A percentile compares a stretch with the other conserved stretches of the same genome.
Conservation (phyloP, 2,113 vertebrate genomes). For the Perca flavescens region DNA sequence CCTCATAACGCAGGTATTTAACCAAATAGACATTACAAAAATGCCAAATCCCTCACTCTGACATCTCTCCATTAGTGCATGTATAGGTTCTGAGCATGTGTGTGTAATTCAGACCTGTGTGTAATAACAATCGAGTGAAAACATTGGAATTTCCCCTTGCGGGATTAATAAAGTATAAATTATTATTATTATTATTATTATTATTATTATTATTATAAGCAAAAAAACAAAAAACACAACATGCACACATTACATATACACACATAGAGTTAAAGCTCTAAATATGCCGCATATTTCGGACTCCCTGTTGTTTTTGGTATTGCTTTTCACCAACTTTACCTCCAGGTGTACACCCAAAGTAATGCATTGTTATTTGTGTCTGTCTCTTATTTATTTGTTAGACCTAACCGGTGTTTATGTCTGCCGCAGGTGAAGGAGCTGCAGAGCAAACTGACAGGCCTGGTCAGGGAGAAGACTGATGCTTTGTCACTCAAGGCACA, state of each 20-base stretch:
- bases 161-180: no score
- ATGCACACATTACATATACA: not conserved
- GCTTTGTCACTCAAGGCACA: slow-evolving; percentile 78
- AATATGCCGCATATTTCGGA: not conserved
- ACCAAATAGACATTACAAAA: not conserved
- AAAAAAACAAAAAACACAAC: not conserved
- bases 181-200: no score
- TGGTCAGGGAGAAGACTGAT: slow-evolving; percentile 55
- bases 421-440: slow-evolving; percentile 69
- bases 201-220: no score
- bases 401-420: slow-evolving; percentile 34
- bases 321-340: not conserved
- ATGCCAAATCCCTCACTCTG: no score
- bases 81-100: no score
- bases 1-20: slow-evolving; percentile 67
- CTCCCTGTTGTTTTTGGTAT: not conserved
- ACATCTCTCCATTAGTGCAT: no score
- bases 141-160: no score
- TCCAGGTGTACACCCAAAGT: not conserved
- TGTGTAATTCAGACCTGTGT: no score
- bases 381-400: not conserved
- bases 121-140: no score
- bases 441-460: slow-evolving; percentile 49
- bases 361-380: not conserved
- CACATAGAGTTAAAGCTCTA: not conserved